Evolutionary conservation across 2,113 vertebrate species (phyloP), one percentile per base, ranked within the genome.

Genomic region (Grus americana): DNA sequence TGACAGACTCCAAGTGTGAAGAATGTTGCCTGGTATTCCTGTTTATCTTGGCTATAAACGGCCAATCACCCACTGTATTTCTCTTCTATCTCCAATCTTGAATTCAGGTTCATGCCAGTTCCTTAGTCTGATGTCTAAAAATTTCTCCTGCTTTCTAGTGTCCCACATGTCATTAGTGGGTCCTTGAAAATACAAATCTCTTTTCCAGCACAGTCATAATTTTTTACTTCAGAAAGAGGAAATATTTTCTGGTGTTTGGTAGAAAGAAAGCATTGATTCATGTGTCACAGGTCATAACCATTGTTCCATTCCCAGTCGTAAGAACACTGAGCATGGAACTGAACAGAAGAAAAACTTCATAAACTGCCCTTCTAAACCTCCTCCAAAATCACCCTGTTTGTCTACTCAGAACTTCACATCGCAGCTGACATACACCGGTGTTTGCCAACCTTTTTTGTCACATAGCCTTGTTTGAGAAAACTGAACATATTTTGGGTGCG

Each of bases 271-370:
- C 47, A 91, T 44, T 87, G 58, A 67, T 86, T 84, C 73, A 50
- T 74, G 59, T 76, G 49, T 91, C 76, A 83, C 92, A 96, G 79
- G 38, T 92, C 91, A 89, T 88, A 96, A 89, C 50, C 50, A 89
- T 78, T 95, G 72, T 87, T 93, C 30, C 38, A 74, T 74, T 92
- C 29, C 50, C 6, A 24, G 59, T 78, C 47, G 44, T 34, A 90
- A 63, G 63, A 80, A 80, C 19, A 92, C 1, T n/a, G 38, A 92
- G 54, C 2, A 5, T 78, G 26, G 42, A 93, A 93, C 26, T 58
- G 75, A 92, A 71, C 59, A 74, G 70, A 93, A 88, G 42, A 68
- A 76, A 80, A 96, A 62, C 29, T 68, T 79, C 29, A 80, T 66
- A 74, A 86, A 81, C 40, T 84, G 63, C n/a, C 19, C 84, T 88